Base-by-base conservation (phyloP, 2,888 invertebrate species). In the Lycia hirtaria region DNA sequence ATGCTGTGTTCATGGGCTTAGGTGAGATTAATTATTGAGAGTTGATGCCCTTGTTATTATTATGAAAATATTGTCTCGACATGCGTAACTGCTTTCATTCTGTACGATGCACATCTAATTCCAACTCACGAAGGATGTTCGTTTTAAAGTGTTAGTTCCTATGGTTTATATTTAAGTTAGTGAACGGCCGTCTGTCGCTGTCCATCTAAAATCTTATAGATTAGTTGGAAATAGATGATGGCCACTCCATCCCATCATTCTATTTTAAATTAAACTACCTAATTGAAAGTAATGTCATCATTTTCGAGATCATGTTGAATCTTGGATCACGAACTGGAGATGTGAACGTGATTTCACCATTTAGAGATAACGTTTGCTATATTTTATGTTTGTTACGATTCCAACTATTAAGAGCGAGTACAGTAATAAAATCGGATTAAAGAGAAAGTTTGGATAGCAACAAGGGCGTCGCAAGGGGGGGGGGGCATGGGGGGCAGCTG, bases 341-440 rank as follows among this genome's bases (percentile, higher is more conserved):
- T 38, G 12, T 22, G 0, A 22, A 40, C 26, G 45, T 14, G 40
- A 24, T 32, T 55, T 32, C 59, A 26, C 32, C 54, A 69, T 67
- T 61, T 69, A 67, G 57, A 45, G 26, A 17, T 62, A 66, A 67
- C 58, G 65, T 67, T 69, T 53, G 59, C 33, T n/a, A n/a, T n/a
- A n/a, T n/a, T n/a, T n/a, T n/a, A n/a, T n/a, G n/a, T n/a, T n/a
- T n/a, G n/a, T n/a, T n/a, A n/a, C n/a, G n/a, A n/a, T n/a, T n/a
- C n/a, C n/a, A n/a, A n/a, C n/a, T n/a, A n/a, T n/a, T n/a, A n/a
- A n/a, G n/a, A n/a, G n/a, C n/a, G n/a, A n/a, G n/a, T n/a, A n/a
- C n/a, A n/a, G n/a, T n/a, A n/a, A n/a, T n/a, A n/a, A n/a, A n/a
- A n/a, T n/a, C n/a, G n/a, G n/a, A n/a, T n/a, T n/a, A n/a, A n/a